Base-by-base conservation (phyloP, 1,140 invertebrate genomes). In the Ceratoteleas bidentatus region DNA sequence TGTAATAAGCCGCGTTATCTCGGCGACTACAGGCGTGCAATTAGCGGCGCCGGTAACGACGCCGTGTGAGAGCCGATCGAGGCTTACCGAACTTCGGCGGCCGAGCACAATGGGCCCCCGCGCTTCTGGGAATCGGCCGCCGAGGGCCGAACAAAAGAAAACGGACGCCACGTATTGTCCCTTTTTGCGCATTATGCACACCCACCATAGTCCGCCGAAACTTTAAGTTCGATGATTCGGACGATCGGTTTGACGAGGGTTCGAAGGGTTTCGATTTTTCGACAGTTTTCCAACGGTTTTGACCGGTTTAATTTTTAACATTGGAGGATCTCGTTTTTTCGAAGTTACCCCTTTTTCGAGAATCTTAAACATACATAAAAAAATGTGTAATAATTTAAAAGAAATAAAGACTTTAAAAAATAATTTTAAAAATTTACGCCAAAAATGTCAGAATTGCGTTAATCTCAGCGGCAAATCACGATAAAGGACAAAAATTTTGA, bases 1-100 rank as follows among this genome's bases (percentile, higher is more conserved):
- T 64, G 57, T 73, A 80, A 68, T 80, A 80, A 69, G 40, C 64
- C 0, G 56, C 52, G 69, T 62, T 80, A 80, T 80, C 77, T 61
- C 33, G 6, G 33, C 45, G 58, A 69, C 56, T 69, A 68, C 62
- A 61, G 47, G 49, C 50, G 62, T 73, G 68, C 56, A 80, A 80
- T 80, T 80, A 80, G 61, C 61, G 66, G 62, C 57, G 56, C 68
- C 56, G 68, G 73, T 68, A 80, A 73, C 57, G 64, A 74, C 62
- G 32, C 62, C 69, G 56, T 74, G 77, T 73, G 77, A 57, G 77
- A 73, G 14, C 45, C 56, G 62, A 62, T 61, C 52, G 14, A 61
- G 49, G 36, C 61, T 66, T 15, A 52, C 65, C 65, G 60, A 78
- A 78, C 53, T 70, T 66, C 53, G 14, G 34, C 57, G 52, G 6